Conservation (phyloP, 2,113 vertebrate species). For the Terrapene triunguis region DNA sequence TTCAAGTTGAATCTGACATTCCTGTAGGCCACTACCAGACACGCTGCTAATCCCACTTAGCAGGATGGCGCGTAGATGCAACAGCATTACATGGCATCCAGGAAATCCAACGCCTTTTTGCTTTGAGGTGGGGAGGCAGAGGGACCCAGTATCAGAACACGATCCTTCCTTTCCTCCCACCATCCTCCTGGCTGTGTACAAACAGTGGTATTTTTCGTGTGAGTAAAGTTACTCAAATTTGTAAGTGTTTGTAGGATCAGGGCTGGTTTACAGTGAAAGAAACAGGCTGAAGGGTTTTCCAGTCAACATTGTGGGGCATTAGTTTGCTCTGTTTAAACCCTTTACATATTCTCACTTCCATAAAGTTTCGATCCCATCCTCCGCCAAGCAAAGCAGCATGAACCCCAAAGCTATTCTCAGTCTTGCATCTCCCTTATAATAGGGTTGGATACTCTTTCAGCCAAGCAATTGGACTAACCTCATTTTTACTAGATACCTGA, state of each 20-base stretch:
- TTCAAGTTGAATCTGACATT: neutral
- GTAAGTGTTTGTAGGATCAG: neutral
- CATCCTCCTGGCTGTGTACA: neutral
- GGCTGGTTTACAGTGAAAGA: neutral
- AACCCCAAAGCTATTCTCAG: neutral
- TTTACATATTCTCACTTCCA: neutral
- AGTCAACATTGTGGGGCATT: neutral
- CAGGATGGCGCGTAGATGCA: neutral
- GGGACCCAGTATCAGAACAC: neutral
- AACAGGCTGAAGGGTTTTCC: neutral
- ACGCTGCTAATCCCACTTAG: neutral
- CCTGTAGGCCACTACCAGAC: neutral
- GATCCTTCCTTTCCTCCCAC: neutral
- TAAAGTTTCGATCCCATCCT: neutral
- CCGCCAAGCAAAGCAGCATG: neutral
- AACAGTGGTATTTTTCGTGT: neutral
- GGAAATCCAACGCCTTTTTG: neutral
- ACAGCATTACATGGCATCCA: neutral
- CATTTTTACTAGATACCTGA: constrained; percentile 78
- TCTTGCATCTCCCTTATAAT: neutral
- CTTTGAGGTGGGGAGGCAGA: neutral
- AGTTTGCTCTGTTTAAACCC: neutral
- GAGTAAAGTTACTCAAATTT: neutral
- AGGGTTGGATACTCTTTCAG: neutral
- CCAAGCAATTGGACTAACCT: neutral